Percentiles rank a stretch among this genome's conserved stretches.
phyloP scores from a whole-genome alignment of 2,888 invertebrate genomes.

The Plemyria rubiginata region DNA sequence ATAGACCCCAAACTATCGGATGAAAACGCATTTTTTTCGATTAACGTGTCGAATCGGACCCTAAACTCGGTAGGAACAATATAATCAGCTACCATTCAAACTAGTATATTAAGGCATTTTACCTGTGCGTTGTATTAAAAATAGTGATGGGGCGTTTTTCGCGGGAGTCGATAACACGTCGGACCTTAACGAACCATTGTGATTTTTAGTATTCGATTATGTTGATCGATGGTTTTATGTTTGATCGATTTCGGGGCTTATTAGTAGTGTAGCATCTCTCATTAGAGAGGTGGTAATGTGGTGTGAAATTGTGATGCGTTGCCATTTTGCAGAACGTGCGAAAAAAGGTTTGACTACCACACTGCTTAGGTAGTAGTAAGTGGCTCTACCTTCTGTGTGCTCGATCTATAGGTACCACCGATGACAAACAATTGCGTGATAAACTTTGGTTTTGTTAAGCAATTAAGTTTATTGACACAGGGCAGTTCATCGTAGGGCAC shows the following conservation, averaged over 20 bases:
- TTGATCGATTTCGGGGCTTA: conserved; percentile 46
- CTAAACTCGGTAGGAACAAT: conserved; percentile 77
- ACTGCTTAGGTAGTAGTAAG: neutral
- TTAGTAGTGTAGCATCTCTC: conserved; percentile 48
- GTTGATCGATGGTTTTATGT: conserved; percentile 71
- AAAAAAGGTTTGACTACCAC: neutral
- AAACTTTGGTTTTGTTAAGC: neutral
- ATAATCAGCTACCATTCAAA: conserved; percentile 81
- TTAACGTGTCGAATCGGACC: conserved; percentile 78
- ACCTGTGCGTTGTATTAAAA: conserved; percentile 74
- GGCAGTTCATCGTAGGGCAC: too few species aligned
- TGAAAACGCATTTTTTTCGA: conserved; percentile 79
- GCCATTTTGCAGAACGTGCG: conserved; percentile 28
- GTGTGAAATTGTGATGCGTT: conserved; percentile 52
- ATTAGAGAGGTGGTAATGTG: conserved; percentile 47
- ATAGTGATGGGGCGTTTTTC: conserved; percentile 75
- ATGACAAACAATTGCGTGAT: neutral
- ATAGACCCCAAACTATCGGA: conserved; percentile 56
- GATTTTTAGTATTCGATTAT: conserved; percentile 78
- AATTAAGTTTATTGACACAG: too few species aligned
- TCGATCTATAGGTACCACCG: neutral
- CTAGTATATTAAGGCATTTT: conserved; percentile 54
- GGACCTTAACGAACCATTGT: conserved; percentile 81
- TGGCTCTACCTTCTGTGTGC: neutral
- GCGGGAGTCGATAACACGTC: conserved; percentile 48